Evolutionary conservation across 2,113 vertebrate genomes (phyloP).

Genomic region (Chascanopsetta lugubris): DNA sequence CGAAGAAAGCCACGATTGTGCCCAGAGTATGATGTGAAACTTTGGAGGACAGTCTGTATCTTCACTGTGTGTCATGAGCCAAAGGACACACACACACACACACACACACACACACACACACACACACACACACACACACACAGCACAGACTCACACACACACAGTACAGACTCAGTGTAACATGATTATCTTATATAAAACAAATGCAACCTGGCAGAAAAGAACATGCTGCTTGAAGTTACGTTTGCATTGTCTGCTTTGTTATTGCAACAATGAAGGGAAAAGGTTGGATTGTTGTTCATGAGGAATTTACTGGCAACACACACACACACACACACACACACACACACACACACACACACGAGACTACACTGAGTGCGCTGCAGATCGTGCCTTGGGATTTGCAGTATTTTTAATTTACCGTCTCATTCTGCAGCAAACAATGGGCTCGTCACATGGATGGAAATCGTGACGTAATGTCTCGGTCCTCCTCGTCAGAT

Average conservation of each 20-base stretch:
- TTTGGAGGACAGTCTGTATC: conserved; percentile 49
- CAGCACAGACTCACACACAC: no score
- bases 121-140: conserved; percentile 6
- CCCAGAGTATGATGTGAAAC: conserved; percentile 36
- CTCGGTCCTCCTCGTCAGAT: conserved; percentile 2
- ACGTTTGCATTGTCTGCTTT: conserved; percentile 44
- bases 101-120: no score
- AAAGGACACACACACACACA: conserved; percentile 20
- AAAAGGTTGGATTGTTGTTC: conserved; percentile 69
- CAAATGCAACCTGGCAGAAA: conserved; percentile 29
- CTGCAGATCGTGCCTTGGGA: conserved; percentile 52
- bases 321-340: conserved; percentile 6
- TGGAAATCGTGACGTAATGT: conserved; percentile 38
- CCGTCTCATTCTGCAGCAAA: conserved; percentile 64
- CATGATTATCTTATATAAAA: conserved; percentile 41
- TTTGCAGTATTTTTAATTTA: conserved; percentile 70
- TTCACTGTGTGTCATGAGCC: conserved; percentile 1
- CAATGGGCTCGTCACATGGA: conserved; percentile 49
- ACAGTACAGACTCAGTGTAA: conserved; percentile 26
- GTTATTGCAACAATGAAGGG: conserved; percentile 57
- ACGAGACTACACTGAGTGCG: conserved; percentile 38
- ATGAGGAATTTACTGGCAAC: conserved; percentile 59
- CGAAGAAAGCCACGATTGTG: conserved; percentile 6
- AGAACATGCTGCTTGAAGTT: conserved; percentile 38
- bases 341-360: conserved; percentile 7